phyloP scores from a whole-genome alignment of 2,113 vertebrate genomes.

The Dermatemys mawii region DNA sequence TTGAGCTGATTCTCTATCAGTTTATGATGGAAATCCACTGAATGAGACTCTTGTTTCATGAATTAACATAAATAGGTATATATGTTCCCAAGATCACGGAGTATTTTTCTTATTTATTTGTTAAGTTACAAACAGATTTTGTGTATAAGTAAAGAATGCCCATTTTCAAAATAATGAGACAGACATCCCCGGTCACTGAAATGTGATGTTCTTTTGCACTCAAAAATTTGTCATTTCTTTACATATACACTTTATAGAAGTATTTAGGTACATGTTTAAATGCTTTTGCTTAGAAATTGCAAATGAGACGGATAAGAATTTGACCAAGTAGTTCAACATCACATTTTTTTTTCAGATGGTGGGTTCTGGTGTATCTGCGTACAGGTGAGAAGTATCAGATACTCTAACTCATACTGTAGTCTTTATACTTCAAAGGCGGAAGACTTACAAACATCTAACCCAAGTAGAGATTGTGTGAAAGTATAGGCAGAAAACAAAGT shows the following conservation, averaged over 20 bases:
- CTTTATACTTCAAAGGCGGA: background rate
- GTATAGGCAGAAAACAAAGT: background rate
- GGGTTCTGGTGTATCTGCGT: background rate
- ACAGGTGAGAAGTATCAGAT: background rate
- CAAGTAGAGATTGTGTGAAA: background rate
- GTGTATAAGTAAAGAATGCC: background rate
- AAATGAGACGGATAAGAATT: background rate
- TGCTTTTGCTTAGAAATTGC: background rate
- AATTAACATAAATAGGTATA: conserved; percentile 30
- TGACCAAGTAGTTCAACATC: conserved; percentile 25
- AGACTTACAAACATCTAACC: background rate
- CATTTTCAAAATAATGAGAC: conserved; percentile 37
- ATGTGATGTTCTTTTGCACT: background rate
- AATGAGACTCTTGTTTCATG: conserved; percentile 19
- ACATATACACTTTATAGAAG: background rate
- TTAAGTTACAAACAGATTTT: conserved; percentile 34
- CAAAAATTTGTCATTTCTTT: conserved; percentile 28
- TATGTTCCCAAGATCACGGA: background rate
- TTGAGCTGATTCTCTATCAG: background rate
- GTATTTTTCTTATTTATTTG: conserved; percentile 24
- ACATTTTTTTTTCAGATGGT: background rate
- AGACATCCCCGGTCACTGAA: conserved; percentile 28
- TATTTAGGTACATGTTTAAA: background rate
- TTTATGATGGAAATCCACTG: conserved; percentile 9
- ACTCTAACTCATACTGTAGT: background rate